Percentiles rank a stretch among this genome's conserved stretches.
Conservation (phyloP, 2,888 invertebrate species). For the Corythucha ciliata region DNA sequence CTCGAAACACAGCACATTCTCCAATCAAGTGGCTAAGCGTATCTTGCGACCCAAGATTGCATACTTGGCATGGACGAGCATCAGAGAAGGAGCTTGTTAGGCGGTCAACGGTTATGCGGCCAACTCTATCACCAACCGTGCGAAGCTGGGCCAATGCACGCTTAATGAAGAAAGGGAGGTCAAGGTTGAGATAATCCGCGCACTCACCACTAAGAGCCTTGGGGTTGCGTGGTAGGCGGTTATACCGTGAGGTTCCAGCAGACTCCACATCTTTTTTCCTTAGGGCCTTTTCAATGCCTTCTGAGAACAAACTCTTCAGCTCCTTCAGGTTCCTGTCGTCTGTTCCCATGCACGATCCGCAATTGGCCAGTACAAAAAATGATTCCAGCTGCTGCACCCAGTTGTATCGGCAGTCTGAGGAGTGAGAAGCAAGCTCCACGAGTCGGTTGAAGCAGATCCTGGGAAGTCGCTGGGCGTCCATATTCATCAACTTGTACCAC, state of each 20-base stretch:
- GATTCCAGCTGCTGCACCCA: not conserved
- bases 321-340: too few species aligned
- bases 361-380: not conserved
- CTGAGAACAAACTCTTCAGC: not conserved
- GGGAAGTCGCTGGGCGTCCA: not conserved
- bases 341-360: not conserved
- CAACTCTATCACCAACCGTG: not conserved
- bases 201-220: not conserved
- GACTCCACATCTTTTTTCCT: not conserved
- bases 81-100: not conserved
- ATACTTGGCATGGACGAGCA: slow-evolving; percentile 3
- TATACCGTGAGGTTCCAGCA: not conserved
- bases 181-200: not conserved
- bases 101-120: not conserved
- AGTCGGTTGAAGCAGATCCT: slow-evolving; percentile 1
- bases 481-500: not conserved
- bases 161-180: not conserved
- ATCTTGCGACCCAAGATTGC: slow-evolving; percentile 5
- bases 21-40: not conserved
- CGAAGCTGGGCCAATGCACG: not conserved
- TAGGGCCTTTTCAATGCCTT: not conserved
- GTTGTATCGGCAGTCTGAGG: not conserved
- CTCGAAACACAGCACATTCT: slow-evolving; percentile 2
- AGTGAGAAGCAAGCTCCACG: not conserved
- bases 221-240: not conserved